phyloP scores from a whole-genome alignment of 1,140 invertebrate species.

The Rhopalosiphum padi region DNA sequence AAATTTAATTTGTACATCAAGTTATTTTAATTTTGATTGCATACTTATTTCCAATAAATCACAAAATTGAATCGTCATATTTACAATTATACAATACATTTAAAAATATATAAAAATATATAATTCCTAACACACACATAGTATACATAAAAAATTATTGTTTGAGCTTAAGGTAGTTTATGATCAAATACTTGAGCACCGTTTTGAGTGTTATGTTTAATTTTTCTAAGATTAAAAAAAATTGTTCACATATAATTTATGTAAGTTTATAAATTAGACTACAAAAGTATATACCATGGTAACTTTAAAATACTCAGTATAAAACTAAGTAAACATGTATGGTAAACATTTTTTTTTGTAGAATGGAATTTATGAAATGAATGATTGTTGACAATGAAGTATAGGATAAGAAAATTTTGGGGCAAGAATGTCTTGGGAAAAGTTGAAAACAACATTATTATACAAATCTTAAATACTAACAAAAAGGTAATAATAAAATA shows the following conservation, averaged over 20 bases:
- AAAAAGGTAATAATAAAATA: constrained; percentile 50
- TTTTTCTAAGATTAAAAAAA: constrained; percentile 13
- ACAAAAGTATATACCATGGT: constrained; percentile 52
- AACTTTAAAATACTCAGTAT: constrained; percentile 49
- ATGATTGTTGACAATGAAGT: constrained; percentile 44
- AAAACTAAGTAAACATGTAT: constrained; percentile 27
- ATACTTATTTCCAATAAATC: constrained; percentile 1
- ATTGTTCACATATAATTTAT: constrained; percentile 31
- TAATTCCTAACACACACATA: not conserved
- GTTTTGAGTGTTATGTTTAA: constrained; percentile 2
- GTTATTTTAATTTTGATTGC: constrained; percentile 51
- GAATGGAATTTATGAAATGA: constrained; percentile 41
- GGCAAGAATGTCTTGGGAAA: constrained; percentile 55
- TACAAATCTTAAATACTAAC: constrained; percentile 56
- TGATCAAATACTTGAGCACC: constrained; percentile 52
- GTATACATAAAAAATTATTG: constrained; percentile 26
- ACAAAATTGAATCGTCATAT: constrained; percentile 31
- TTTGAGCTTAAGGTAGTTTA: constrained; percentile 46
- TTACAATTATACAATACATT: not conserved
- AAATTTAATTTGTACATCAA: not conserved
- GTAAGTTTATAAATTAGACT: not conserved
- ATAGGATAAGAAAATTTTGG: constrained; percentile 43
- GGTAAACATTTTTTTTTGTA: not conserved
- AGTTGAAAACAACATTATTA: constrained; percentile 54
- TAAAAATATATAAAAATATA: constrained; percentile 29